Evolutionary conservation across 2,113 vertebrate genomes (phyloP).

Genomic region (Isichthys henryi): DNA sequence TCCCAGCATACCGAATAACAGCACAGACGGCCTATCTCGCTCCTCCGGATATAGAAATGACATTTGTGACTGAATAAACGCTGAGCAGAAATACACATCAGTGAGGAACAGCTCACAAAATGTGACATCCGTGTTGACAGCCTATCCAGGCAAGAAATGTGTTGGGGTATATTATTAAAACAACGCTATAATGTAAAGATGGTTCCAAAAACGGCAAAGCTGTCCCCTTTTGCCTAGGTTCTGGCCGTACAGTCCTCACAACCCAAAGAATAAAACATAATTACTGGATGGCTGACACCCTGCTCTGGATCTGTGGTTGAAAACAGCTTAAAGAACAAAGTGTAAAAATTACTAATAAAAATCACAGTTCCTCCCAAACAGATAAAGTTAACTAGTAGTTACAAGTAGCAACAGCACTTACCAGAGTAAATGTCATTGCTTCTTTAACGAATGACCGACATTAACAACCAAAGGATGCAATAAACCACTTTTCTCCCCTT

Average conservation of each 20-base stretch:
- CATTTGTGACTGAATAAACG: conserved; percentile 8
- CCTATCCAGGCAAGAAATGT: not conserved
- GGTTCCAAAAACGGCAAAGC: not conserved
- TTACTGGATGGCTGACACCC: not conserved
- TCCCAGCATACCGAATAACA: not conserved
- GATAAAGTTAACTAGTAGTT: not conserved
- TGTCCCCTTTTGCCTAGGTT: not conserved
- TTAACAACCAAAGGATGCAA: not conserved
- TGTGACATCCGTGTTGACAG: not conserved
- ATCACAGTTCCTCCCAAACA: conserved; percentile 1
- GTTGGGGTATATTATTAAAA: not conserved
- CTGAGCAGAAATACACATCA: not conserved
- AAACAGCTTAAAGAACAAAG: not conserved
- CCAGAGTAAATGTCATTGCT: not conserved
- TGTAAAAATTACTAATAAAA: not conserved
- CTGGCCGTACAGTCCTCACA: not conserved
- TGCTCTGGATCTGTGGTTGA: not conserved
- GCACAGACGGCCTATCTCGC: not conserved
- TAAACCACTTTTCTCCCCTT: not conserved
- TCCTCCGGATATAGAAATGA: conserved; percentile 13
- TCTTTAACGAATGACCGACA: not conserved
- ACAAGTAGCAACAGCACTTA: not conserved
- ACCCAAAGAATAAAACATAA: not conserved
- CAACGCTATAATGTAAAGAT: not conserved
- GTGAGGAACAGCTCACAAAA: not conserved